Evolutionary conservation across 2,797 vertebrate species (phyloP).

Genomic region (Catharus ustulatus): DNA sequence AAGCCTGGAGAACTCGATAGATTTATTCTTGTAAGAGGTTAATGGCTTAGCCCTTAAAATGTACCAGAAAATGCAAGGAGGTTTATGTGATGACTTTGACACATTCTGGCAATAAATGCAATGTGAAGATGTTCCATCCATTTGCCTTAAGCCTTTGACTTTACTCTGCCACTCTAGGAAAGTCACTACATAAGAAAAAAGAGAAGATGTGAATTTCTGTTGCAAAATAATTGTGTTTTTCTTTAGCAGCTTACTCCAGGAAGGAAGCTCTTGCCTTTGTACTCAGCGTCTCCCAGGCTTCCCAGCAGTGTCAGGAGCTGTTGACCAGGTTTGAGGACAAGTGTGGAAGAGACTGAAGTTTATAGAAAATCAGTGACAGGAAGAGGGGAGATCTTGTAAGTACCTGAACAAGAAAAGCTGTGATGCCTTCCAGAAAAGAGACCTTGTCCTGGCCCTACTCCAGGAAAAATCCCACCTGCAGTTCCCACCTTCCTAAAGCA

Average conservation of each 20-base stretch:
- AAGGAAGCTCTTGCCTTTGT: neutral
- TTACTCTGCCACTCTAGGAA: neutral
- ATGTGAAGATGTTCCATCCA: neutral
- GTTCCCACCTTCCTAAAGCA: neutral
- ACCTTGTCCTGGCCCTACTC: neutral
- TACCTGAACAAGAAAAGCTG: neutral
- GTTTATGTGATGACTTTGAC: constrained; percentile 5
- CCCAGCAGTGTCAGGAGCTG: neutral
- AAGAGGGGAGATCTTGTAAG: neutral
- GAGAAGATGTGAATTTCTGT: neutral
- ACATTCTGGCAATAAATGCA: neutral
- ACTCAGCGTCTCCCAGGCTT: neutral
- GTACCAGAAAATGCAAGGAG: neutral
- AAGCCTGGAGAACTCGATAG: neutral
- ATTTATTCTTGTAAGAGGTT: neutral
- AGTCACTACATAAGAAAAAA: neutral
- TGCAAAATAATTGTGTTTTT: neutral
- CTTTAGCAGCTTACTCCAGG: neutral
- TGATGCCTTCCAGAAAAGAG: neutral
- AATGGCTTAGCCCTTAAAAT: constrained; percentile 26
- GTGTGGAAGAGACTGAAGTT: neutral
- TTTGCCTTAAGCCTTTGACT: constrained; percentile 16
- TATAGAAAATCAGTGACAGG: neutral
- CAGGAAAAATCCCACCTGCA: neutral
- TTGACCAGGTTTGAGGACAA: neutral